A percentile compares a stretch with the other conserved stretches of the same genome.
Evolutionary conservation across 2,888 invertebrate species (phyloP).

Genomic region (Scrobipalpa atriplicella): DNA sequence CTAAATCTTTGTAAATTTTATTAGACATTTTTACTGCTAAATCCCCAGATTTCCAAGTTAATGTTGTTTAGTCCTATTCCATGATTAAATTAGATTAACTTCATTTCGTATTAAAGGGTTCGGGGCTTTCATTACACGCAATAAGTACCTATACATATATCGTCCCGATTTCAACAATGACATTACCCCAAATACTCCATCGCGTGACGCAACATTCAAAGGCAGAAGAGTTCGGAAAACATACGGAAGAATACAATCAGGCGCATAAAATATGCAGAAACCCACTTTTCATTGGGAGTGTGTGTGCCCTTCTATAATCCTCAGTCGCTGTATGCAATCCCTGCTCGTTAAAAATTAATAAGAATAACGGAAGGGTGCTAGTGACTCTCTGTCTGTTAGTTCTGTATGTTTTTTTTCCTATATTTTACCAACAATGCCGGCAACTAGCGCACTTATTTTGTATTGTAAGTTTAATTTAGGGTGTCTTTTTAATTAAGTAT

Average conservation of each 20-base stretch:
- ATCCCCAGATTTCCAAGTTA: no score
- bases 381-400: background rate
- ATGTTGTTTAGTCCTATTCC: no score
- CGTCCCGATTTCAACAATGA: background rate
- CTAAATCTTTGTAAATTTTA: no score
- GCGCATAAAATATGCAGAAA: slow-evolving; percentile 62
- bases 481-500: no score
- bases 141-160: background rate
- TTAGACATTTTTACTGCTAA: no score
- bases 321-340: slow-evolving; percentile 52
- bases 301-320: slow-evolving; percentile 51
- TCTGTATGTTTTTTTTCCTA: no score
- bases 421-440: no score
- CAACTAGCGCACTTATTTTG: no score
- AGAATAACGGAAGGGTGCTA: background rate
- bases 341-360: slow-evolving; percentile 54
- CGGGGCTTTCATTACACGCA: no score
- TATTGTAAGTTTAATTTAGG: slow-evolving; percentile 34
- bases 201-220: slow-evolving; percentile 31
- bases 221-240: background rate
- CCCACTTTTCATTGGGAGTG: slow-evolving; percentile 54
- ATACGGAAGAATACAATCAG: slow-evolving; percentile 49
- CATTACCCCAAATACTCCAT: background rate
- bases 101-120: no score
- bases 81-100: no score